Percentiles rank a stretch among this genome's conserved stretches.
Conservation (phyloP, 2,888 invertebrate species). For the Dendrolimus houi region DNA sequence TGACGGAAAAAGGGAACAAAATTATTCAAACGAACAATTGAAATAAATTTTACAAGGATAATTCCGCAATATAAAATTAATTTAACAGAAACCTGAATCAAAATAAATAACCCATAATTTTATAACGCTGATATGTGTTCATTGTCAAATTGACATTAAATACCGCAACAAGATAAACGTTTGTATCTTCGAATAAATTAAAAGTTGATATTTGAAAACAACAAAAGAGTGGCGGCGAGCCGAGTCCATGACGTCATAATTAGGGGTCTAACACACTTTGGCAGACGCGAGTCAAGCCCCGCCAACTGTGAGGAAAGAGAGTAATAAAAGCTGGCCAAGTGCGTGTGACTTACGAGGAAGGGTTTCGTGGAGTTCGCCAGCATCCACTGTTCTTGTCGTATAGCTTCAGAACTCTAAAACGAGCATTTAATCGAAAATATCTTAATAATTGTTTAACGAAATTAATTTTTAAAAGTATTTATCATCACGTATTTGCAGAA, state of each 20-base stretch:
- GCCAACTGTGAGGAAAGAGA: conserved; percentile 18
- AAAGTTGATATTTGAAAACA: conserved; percentile 43
- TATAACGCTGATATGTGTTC: conserved; percentile 15
- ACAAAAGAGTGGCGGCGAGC: conserved; percentile 20
- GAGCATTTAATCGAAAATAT: no score
- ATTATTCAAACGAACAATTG: no score
- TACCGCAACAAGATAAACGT: conserved; percentile 41
- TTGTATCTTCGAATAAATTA: conserved; percentile 51
- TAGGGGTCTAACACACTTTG: conserved; percentile 44
- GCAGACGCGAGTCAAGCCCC: conserved; percentile 51
- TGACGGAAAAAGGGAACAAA: no score
- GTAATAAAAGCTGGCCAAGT: no score
- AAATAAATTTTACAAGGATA: no score
- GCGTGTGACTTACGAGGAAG: no score
- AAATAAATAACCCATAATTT: conserved; percentile 18
- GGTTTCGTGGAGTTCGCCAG: no score
- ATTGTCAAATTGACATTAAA: conserved; percentile 30
- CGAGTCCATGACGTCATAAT: conserved; percentile 63
- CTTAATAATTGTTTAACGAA: no score
- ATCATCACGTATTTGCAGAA: no score
- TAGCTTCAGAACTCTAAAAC: no score
- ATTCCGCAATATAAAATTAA: not conserved
- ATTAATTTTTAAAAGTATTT: no score
- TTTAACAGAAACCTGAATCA: conserved; percentile 4
- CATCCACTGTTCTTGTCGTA: no score